Conservation (phyloP, 2,113 vertebrate species). For the Gymnocephalus cernua region DNA sequence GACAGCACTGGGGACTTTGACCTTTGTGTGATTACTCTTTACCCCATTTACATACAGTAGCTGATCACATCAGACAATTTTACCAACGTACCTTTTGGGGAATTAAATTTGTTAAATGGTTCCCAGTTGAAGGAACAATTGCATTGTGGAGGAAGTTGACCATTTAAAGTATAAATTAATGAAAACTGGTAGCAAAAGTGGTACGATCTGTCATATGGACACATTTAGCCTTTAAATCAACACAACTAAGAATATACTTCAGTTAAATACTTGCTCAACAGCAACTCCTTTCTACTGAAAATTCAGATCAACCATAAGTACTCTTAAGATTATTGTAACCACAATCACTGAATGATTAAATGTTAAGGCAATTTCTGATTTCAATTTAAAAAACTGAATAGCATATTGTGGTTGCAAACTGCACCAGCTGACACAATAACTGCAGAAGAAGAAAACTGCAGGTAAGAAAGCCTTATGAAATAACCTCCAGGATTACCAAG, state of each 20-base stretch:
- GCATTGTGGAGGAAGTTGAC: background rate
- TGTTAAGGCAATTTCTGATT: no score
- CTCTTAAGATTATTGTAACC: background rate
- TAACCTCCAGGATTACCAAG: background rate
- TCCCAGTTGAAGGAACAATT: background rate
- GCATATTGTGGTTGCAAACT: background rate
- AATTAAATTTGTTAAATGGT: background rate
- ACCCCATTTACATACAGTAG: background rate
- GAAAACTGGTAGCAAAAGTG: background rate
- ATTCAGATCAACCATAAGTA: background rate
- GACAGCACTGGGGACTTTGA: background rate
- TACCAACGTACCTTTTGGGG: background rate
- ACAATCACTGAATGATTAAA: background rate
- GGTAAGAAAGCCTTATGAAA: background rate
- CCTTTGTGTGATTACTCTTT: background rate
- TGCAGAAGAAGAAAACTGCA: conserved; percentile 3
- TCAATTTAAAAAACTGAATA: no score
- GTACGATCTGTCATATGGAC: background rate
- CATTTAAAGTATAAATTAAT: background rate
- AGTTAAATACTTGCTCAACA: background rate
- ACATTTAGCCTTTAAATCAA: background rate
- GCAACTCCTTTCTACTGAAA: background rate
- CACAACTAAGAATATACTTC: background rate
- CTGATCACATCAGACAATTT: background rate
- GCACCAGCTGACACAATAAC: background rate